These are phyloP conservation scores for Lepidostoma basale DNA, from an alignment of 1,140 invertebrate species.

Conservation along the genomic window DNA sequence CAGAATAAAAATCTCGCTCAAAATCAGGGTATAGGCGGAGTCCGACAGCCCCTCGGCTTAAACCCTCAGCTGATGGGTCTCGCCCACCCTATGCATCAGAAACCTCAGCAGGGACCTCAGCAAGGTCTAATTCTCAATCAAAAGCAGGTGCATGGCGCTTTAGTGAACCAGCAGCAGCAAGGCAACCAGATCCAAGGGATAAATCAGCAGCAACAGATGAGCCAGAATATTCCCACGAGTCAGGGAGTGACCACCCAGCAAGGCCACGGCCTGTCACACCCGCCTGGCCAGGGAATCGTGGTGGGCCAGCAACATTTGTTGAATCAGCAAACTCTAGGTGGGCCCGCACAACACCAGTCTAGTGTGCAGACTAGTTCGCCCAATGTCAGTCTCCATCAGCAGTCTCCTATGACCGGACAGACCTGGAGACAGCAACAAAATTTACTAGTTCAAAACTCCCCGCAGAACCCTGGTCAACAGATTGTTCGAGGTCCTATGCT, in stretches of 20 bases:
- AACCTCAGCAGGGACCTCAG: conserved; percentile 49
- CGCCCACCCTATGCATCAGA: conserved; percentile 55
- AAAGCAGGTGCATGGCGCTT: conserved; percentile 25
- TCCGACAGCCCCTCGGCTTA: conserved; percentile 42
- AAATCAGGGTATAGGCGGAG: conserved; percentile 45
- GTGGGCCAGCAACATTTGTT: conserved; percentile 20
- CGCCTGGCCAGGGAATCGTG: conserved; percentile 29
- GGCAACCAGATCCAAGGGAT: conserved; percentile 26
- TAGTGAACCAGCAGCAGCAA: conserved; percentile 37
- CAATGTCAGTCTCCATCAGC: conserved; percentile 48
- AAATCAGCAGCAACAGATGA: conserved; percentile 4
- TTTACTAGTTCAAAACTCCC: conserved; percentile 48
- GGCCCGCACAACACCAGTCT: conserved; percentile 42
- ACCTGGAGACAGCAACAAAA: conserved; percentile 54
- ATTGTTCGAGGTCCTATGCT: conserved; percentile 58
- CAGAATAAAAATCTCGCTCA: conserved; percentile 46
- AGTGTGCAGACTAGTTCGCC: conserved; percentile 54
- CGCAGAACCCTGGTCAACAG: conserved; percentile 55
- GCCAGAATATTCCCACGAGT: background rate
- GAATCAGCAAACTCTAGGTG: conserved; percentile 48
- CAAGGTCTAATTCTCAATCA: conserved; percentile 38
- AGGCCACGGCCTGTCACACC: conserved; percentile 41
- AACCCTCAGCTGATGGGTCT: conserved; percentile 47
- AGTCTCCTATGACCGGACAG: conserved; percentile 51
- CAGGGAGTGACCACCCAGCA: background rate